Conservation (phyloP, 2,113 vertebrate genomes). For the Mobula birostris region DNA sequence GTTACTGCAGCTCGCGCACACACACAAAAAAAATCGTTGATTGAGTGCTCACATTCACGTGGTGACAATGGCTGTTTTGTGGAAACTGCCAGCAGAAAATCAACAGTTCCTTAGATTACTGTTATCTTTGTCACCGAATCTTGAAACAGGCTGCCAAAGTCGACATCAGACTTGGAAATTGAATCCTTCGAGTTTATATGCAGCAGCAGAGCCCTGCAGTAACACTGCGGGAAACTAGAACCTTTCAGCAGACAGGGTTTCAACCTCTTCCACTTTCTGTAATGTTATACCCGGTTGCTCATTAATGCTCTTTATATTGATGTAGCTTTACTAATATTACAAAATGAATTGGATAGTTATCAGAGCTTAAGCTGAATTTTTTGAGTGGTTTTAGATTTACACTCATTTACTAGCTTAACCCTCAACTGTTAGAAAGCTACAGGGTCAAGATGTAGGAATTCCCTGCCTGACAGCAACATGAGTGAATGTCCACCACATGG, state of each 20-base stretch:
- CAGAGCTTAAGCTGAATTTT: not conserved
- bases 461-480: not conserved
- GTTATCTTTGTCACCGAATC: slow-evolving; percentile 8
- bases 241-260: not conserved
- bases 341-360: not conserved
- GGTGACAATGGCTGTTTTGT: slow-evolving; percentile 14
- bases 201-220: not conserved
- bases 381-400: not conserved
- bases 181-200: not conserved
- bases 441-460: not conserved
- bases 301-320: not conserved
- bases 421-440: not conserved
- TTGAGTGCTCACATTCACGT: not conserved
- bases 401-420: not conserved
- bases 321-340: not conserved
- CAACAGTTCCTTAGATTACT: slow-evolving; percentile 23
- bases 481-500: not conserved
- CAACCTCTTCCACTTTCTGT: not conserved
- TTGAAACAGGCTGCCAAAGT: not conserved
- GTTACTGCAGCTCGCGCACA: not conserved
- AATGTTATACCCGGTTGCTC: not conserved
- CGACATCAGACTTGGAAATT: not conserved
- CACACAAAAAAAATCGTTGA: not conserved
- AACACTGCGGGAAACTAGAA: not conserved
- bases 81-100: slow-evolving; percentile 1